Base-by-base conservation (phyloP, 2,797 vertebrate genomes). In the Melanotaenia parkinsoni region DNA sequence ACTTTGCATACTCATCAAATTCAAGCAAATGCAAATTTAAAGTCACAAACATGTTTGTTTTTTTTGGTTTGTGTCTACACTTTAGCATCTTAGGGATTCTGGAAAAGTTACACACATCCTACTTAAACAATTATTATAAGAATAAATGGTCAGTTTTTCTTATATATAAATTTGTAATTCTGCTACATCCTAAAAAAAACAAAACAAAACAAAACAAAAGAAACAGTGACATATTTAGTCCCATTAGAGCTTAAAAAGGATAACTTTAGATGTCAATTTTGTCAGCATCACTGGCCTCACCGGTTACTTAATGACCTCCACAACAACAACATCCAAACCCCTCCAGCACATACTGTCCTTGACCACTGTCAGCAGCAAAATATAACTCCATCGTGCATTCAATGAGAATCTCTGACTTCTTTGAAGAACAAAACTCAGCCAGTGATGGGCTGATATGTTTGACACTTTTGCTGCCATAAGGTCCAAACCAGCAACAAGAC, bases 261-360 rank as follows among this genome's bases (percentile, higher is more conserved):
- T 22, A 54, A 14, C 51, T 54, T 54, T 11, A 13, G 12, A 1
- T 26, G 11, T 12, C 5, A 26, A 54, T 54, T 54, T 58, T 30
- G 62, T 37, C 33, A 37, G 69, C 43, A 38, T 24, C 24, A 30
- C 47, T 14, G 33, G 56, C 60, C 51, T 51, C 58, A 56, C 26
- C 3, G 13, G 51, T 57, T 64, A 45, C 12, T n/a, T 54, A 47
- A 74, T 30, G 6, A 78, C 61, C 22, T 68, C 50, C 51, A 65
- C 51, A 40, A 62, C 43, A 47, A 26, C 30, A 56, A 57, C 24
- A 56, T 38, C 20, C 59, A 33, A 66, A 69, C 32, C 43, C 30
- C 5, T 2, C 40, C 38, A 51, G 26, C 47, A 57, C 54, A 63
- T 9, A 28, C 51, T 28, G n/a, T 54, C 51, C 51, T 26, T 54